Base-by-base conservation (phyloP, 35 echinoderm and acorn worm species). In the Amphiura filiformis region DNA sequence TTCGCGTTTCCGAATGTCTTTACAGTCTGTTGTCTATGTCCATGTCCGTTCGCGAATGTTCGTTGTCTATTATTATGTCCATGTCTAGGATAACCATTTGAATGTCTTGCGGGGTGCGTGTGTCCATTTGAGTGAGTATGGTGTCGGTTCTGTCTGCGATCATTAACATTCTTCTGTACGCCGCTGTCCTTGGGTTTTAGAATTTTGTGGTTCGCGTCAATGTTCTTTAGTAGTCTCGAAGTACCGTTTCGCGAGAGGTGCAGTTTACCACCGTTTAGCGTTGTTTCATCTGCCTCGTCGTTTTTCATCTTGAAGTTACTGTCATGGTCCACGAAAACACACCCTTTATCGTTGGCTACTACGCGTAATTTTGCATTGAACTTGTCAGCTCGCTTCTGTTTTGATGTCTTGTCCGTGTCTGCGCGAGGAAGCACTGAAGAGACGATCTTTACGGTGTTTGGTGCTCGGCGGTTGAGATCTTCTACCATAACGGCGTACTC, bases 291-390 rank as follows among this genome's bases (percentile, higher is more conserved):
- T 28, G 36, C 37, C 11, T 57, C 57, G 14, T 87, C 39, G 26
- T 87, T 70, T 31, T 76, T 87, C 39, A 78, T 70, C 26, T 87
- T 87, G 39, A 87, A 87, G 28, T 70, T 87, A 36, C 39, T 30
- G 70, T 87, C 84, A 39, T 78, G 76, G 61, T 87, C 70, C 14
- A 87, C 34, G 0, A 87, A 9, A 13, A 22, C 20, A 34, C 84
- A 87, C 31, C 39, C 38, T 0, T 76, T 17, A 4, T 87, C 28
- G 14, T 22, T 36, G 35, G 84, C 84, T 13, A 78, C 22, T 28
- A 31, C 37, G 7, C 33, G 36, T 57, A 87, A 38, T 32, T 4
- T 39, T 31, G 1, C 31, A 31, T 87, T 87, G 75, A 87, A 38
- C 26, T 28, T 4, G 15, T 87, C 28, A 31, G 77, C 84, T 18